These are phyloP conservation scores for Sturnus vulgaris DNA, from an alignment of 2,113 vertebrate species.

Conservation along the genomic window DNA sequence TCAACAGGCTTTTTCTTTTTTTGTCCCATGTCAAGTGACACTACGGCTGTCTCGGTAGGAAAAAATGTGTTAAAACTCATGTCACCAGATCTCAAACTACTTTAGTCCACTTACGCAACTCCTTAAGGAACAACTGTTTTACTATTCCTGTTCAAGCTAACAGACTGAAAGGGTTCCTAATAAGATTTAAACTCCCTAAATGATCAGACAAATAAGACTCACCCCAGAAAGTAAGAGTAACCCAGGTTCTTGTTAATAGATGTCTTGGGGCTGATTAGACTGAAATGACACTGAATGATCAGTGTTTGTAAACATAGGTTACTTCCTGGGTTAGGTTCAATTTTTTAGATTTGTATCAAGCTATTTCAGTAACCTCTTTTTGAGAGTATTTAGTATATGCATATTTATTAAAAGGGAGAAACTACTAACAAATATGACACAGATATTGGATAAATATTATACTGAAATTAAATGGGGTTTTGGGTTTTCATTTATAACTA, in stretches of 20 bases:
- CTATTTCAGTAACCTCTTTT: neutral
- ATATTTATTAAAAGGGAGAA: neutral
- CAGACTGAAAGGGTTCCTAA: neutral
- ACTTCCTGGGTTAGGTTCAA: neutral
- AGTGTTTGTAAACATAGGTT: neutral
- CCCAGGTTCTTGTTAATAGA: neutral
- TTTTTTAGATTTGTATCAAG: neutral
- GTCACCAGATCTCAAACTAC: neutral
- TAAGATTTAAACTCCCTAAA: neutral
- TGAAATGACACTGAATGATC: accelerated
- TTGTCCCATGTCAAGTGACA: neutral
- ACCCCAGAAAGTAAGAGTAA: accelerated
- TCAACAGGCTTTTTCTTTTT: neutral
- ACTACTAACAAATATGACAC: neutral
- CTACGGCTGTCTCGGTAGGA: neutral
- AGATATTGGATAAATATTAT: neutral
- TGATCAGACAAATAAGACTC: neutral
- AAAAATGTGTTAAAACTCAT: neutral
- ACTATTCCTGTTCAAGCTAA: neutral
- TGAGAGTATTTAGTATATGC: neutral
- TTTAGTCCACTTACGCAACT: neutral
- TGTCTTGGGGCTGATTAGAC: neutral
- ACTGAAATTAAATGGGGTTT: neutral
- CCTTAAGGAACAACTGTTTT: neutral
- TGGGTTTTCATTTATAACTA: neutral